Conservation (phyloP, 2,888 invertebrate species). For the Aethes cnicana region DNA sequence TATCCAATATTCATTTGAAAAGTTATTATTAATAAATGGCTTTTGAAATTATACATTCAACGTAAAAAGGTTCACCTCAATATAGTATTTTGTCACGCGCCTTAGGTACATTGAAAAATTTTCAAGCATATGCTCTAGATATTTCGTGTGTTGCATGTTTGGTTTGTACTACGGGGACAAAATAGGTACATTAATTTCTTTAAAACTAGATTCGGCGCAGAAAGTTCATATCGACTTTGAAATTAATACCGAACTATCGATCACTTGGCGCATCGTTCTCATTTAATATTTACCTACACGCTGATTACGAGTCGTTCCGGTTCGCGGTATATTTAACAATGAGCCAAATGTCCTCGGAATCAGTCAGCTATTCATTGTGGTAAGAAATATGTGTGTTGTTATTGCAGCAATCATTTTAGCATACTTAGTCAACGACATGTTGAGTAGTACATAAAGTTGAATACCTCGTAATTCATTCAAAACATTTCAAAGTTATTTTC, state of each 20-base stretch:
- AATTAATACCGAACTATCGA: conserved; percentile 22
- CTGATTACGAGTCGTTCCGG: not conserved
- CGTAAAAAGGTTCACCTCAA: too few relatives aligned
- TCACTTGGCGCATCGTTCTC: conserved; percentile 32
- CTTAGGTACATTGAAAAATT: not conserved
- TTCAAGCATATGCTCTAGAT: not conserved
- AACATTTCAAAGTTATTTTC: not conserved
- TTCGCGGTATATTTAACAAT: conserved; percentile 13
- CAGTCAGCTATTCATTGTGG: conserved; percentile 35
- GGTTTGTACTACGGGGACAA: conserved; percentile 22
- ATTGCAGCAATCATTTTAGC: conserved; percentile 34
- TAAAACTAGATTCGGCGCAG: not conserved
- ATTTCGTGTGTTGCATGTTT: conserved; percentile 34
- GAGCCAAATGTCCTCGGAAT: conserved; percentile 31
- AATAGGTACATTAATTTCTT: conserved; percentile 13
- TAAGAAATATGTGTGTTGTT: conserved; percentile 34
- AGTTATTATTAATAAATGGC: too few relatives aligned
- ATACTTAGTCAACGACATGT: conserved; percentile 34
- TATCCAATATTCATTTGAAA: not conserved
- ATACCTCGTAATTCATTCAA: conserved; percentile 19
- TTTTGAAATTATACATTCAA: too few relatives aligned
- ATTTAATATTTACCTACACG: not conserved
- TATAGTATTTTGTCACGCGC: too few relatives aligned
- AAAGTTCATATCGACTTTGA: conserved; percentile 23
- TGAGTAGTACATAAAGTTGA: conserved; percentile 31